These are phyloP conservation scores for Lophotriccus pileatus DNA, from an alignment of 2,797 vertebrate species.

Conservation along the genomic window DNA sequence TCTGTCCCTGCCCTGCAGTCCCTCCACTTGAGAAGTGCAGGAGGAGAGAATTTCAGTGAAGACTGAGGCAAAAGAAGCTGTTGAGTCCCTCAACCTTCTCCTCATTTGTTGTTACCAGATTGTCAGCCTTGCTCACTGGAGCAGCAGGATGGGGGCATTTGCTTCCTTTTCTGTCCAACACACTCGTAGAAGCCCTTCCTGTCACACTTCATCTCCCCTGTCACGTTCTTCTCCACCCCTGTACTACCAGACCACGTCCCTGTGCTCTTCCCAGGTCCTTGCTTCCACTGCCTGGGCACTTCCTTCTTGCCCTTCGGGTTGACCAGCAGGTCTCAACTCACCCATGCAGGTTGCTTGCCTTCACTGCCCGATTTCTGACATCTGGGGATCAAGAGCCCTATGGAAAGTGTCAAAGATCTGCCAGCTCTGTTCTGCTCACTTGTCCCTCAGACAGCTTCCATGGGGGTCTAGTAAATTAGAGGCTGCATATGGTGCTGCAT, in stretches of 20 bases:
- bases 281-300: not conserved
- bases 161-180: not conserved
- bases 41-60: not conserved
- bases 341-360: not conserved
- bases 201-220: accelerated
- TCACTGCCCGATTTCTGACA: not conserved
- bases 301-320: too few species aligned
- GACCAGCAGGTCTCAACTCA: not conserved
- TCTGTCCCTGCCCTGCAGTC: too few species aligned
- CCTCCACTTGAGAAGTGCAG: accelerated
- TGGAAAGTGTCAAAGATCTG: not conserved
- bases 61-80: not conserved
- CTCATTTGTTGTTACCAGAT: not conserved
- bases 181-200: too few species aligned
- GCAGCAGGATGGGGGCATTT: accelerated
- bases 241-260: not conserved
- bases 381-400: not conserved
- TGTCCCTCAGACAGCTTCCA: not conserved
- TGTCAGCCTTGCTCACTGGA: not conserved
- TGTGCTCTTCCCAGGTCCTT: not conserved
- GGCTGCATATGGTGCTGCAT: accelerated
- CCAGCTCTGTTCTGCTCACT: not conserved
- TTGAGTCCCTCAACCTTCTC: not conserved
- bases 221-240: not conserved
- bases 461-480: not conserved